Base-by-base conservation (phyloP, 2,888 invertebrate species). In the Tachina lurida region DNA sequence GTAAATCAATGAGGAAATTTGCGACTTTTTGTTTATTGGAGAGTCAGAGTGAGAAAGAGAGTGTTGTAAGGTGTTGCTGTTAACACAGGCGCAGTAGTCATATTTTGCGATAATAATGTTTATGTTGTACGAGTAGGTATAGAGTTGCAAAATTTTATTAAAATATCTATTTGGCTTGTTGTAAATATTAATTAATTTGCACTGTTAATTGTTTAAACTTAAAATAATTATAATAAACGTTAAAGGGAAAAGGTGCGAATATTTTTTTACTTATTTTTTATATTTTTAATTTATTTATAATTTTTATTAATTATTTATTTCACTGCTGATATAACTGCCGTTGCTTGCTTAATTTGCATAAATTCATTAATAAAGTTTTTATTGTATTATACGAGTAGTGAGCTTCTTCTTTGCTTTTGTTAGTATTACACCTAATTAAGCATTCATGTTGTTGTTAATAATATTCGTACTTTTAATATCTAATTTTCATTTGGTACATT, bases 201-300 rank as follows among this genome's bases (percentile, higher is more conserved):
- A 52, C 56, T 17, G 84, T 71, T 80, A 80, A 80, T 80, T 80
- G 76, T 56, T 80, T 54, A 80, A 65, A 76, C 67, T 45, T 12
- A 70, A 31, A 83, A 77, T 70, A 63, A 73, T 79, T 49, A 73
- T 62, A 73, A 54, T 56, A 52, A 65, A 19, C n/a, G 39, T n/a
- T 52, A 17, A 60, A 15, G 5, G 39, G 56, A 39, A 49, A 58
- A 9, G 52, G 22, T 43, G 49, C 19, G 39, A 2, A 39, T 62
- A 43, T 7, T 63, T 19, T 56, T 43, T 41, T 45, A 43, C 56
- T 54, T 56, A 10, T 58, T 4, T 39, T 31, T 71, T 60, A 19
- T 62, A n/a, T 68, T 62, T 43, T 73, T 79, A 47, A 67, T 56
- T 60, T 67, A 67, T 52, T 60, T 41, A 47, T 67, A 75, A 63